Base-by-base conservation (phyloP, 2,797 vertebrate genomes). In the Remorina albescens region DNA sequence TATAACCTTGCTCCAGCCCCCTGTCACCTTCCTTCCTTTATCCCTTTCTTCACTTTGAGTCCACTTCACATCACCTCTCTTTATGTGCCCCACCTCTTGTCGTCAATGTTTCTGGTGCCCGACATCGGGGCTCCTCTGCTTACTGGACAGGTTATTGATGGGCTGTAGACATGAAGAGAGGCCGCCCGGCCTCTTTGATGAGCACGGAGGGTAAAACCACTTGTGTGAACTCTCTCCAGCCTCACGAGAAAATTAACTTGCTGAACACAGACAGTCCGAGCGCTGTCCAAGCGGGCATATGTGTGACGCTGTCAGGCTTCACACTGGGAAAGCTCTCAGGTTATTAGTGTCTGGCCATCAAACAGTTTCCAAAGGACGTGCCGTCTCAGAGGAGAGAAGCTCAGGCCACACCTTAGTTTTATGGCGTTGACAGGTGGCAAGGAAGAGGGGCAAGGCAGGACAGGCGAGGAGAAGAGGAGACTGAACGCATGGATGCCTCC, bases 281-380 rank as follows among this genome's bases (percentile, higher is more conserved):
- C 10, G 46, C 44, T 37, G 63, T 60, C 50, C 21, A 50, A 71
- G 51, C 47, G 62, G 64, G 30, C 69, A 66, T 6, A 65, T 4
- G 13, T 47, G 16, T 50, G n/a, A 49, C 47, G 21, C 41, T 30
- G 30, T 41, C 32, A 74, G 49, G 0, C 10, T 4, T 49, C 78
- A 78, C 85, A 82, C 76, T 32, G 54, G 73, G 63, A 67, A 49
- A 61, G 80, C 74, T 73, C 30, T 34, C 44, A 32, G 64, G 70
- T 74, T 73, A 80, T 78, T 62, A 71, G 53, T 58, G 25, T 69
- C 42, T 19, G 74, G 50, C 6, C 26, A 39, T 30, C 79, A 39
- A 58, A 65, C 23, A 30, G 59, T 81, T 64, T 71, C 60, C 81
- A 68, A 6, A 0, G 65, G 80, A 25, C 71, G 39, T 56, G 53